Percentiles rank a stretch among this genome's conserved stretches.
phyloP scores from a whole-genome alignment of 2,888 invertebrate genomes.

The Hirtodrosophila cameraria region DNA sequence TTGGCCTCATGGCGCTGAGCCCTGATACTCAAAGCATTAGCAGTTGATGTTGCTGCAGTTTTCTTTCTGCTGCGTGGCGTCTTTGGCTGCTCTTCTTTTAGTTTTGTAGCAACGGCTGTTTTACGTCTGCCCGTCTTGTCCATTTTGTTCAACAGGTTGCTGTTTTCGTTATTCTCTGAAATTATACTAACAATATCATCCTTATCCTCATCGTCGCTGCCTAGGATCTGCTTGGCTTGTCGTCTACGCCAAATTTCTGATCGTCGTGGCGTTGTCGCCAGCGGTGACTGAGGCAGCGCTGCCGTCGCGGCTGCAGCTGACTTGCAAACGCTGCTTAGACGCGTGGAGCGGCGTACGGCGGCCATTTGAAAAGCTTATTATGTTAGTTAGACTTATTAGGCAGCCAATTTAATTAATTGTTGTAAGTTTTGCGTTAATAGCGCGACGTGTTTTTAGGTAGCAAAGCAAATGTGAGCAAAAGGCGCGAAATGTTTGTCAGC shows the following conservation, averaged over 20 bases:
- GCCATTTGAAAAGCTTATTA: slow-evolving; percentile 68
- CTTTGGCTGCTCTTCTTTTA: slow-evolving; percentile 45
- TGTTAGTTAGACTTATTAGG: slow-evolving; percentile 18
- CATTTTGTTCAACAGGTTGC: slow-evolving; percentile 74
- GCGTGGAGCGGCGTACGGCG: slow-evolving; percentile 80
- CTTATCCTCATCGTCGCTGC: slow-evolving; percentile 66
- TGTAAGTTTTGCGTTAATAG: neutral
- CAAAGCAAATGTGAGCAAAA: slow-evolving; percentile 48
- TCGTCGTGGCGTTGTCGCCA: slow-evolving; percentile 53
- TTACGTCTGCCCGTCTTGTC: slow-evolving; percentile 52
- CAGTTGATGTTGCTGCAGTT: slow-evolving; percentile 30
- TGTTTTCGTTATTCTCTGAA: slow-evolving; percentile 80
- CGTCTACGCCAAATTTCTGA: slow-evolving; percentile 74
- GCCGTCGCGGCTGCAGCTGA: slow-evolving; percentile 44
- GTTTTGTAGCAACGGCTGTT: slow-evolving; percentile 24
- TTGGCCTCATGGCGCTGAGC: slow-evolving; percentile 38
- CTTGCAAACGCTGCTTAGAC: slow-evolving; percentile 77
- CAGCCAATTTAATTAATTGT: neutral
- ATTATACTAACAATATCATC: slow-evolving; percentile 59
- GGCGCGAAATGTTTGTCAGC: slow-evolving; percentile 58
- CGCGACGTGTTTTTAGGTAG: slow-evolving; percentile 7
- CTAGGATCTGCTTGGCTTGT: slow-evolving; percentile 41
- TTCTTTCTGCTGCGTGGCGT: slow-evolving; percentile 76
- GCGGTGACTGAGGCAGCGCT: slow-evolving; percentile 49
- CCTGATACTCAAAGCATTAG: neutral